Evolutionary conservation across 2,797 vertebrate species (phyloP).

Genomic region (Trachurus trachurus): DNA sequence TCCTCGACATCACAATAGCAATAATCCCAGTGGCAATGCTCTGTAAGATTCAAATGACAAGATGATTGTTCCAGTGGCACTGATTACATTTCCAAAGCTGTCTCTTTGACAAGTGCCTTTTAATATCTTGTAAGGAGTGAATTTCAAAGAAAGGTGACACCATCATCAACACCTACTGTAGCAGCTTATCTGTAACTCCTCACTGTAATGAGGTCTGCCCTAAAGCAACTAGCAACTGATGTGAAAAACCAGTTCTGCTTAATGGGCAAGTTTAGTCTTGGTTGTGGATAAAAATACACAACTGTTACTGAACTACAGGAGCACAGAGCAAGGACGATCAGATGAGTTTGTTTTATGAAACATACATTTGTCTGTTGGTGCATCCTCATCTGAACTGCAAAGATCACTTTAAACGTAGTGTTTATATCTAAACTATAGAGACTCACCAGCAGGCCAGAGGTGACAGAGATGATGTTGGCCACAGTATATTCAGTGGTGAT

Average conservation of each 20-base stretch:
- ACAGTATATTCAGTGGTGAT: conserved; percentile 89
- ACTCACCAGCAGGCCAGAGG: conserved; percentile 93
- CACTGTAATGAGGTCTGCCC: conserved; percentile 52
- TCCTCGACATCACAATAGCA: conserved; percentile 92
- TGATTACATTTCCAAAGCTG: neutral
- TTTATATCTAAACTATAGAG: neutral
- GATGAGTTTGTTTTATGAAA: neutral
- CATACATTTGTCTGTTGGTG: neutral
- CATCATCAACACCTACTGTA: conserved; percentile 37
- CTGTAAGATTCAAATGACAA: conserved; percentile 80
- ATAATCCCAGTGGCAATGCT: conserved; percentile 91
- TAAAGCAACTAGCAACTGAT: conserved; percentile 41
- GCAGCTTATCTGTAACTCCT: conserved; percentile 33
- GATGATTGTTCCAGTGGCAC: conserved; percentile 30
- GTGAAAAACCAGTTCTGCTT: conserved; percentile 54
- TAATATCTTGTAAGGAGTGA: neutral
- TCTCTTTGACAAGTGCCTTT: conserved; percentile 5
- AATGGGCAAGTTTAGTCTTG: conserved; percentile 69
- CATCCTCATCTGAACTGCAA: neutral
- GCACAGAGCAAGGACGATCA: conserved; percentile 1
- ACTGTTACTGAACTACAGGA: conserved; percentile 14
- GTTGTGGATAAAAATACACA: conserved; percentile 42
- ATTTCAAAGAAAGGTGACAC: conserved; percentile 44
- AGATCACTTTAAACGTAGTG: neutral
- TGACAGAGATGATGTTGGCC: conserved; percentile 92